Conservation (phyloP, 2,797 vertebrate genomes). For the Enteromius argenteus region DNA sequence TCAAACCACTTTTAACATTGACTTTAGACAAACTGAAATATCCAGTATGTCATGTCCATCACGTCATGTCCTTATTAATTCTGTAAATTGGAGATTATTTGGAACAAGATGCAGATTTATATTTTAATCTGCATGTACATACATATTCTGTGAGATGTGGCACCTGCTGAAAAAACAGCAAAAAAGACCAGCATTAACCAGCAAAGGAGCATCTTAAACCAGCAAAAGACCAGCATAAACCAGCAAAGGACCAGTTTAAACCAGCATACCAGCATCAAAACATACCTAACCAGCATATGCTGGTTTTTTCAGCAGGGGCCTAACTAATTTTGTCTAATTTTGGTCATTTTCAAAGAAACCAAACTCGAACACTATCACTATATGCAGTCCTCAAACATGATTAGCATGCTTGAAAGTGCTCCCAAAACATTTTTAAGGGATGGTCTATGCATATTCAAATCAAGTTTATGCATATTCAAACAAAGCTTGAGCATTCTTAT, state of each 20-base stretch:
- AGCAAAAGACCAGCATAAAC: too few species aligned
- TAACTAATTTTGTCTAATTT: neutral
- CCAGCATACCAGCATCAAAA: too few species aligned
- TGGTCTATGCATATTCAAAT: constrained; percentile 47
- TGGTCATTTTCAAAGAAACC: neutral
- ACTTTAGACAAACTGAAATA: neutral
- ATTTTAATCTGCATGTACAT: neutral
- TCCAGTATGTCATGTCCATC: neutral
- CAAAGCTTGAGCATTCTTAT: constrained; percentile 32
- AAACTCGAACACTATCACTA: constrained; percentile 78
- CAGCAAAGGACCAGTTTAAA: too few species aligned
- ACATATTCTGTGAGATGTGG: neutral
- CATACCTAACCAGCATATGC: too few species aligned
- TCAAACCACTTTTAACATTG: neutral
- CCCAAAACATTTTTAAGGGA: constrained; percentile 25
- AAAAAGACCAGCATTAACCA: too few species aligned
- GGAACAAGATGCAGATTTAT: neutral
- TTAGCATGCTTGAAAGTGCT: constrained; percentile 47
- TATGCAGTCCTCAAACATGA: constrained; percentile 45
- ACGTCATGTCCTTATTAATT: neutral
- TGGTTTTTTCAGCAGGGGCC: too few species aligned
- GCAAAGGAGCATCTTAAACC: too few species aligned
- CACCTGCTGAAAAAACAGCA: too few species aligned
- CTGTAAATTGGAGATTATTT: neutral
- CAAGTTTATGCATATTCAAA: constrained; percentile 48